Conservation (phyloP, 2,888 invertebrate species). For the Sinodicranocentrus sp. region DNA sequence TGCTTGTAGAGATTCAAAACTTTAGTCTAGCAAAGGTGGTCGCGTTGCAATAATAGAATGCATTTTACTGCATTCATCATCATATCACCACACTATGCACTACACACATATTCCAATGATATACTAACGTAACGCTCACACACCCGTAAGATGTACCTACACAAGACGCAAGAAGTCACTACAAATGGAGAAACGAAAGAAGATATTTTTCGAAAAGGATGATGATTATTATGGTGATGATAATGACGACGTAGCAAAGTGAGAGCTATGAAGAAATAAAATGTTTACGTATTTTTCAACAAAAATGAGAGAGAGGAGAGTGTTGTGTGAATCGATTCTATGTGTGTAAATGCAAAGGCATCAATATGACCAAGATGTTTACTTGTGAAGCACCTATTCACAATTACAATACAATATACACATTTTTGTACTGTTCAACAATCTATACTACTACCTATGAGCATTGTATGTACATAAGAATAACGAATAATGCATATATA, state of each 20-base stretch:
- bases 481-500: not conserved
- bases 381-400: not conserved
- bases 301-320: constrained; percentile 15
- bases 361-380: not conserved
- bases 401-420: not conserved
- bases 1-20: too few relatives aligned
- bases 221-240: not conserved
- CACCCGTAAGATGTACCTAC: too few relatives aligned
- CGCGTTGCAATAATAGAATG: constrained; percentile 14
- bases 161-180: too few relatives aligned
- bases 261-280: constrained; percentile 12
- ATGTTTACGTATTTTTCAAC: not conserved
- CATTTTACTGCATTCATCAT: constrained; percentile 28
- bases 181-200: not conserved
- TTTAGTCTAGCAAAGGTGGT: constrained; percentile 2
- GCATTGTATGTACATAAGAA: not conserved
- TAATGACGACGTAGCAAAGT: constrained; percentile 9
- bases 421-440: constrained; percentile 18
- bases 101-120: constrained; percentile 1
- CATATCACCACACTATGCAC: not conserved
- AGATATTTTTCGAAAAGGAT: not conserved
- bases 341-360: too few relatives aligned
- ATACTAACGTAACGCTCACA: too few relatives aligned
- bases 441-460: too few relatives aligned
- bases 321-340: too few relatives aligned